Base-by-base conservation (phyloP, 2,113 vertebrate genomes). In the Panthera leo region DNA sequence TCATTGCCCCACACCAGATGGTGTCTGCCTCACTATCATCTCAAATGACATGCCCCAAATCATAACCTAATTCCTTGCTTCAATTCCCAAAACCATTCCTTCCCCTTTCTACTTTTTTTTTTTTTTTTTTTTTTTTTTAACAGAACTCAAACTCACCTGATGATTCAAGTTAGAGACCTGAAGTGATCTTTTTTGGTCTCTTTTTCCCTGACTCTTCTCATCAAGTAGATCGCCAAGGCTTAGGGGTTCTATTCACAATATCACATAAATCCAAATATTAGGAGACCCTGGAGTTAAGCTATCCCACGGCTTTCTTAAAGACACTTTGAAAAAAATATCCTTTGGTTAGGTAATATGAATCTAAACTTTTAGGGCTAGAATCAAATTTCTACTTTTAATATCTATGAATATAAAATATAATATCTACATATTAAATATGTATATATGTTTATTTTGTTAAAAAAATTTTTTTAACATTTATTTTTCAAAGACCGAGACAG, bases 251-350 rank as follows among this genome's bases (percentile, higher is more conserved):
- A 70, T 0, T 29, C 48, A 61, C 25, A 95, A 21, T 85, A 34
- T 31, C 55, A 53, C 6, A 12, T 45, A 45, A 65, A 75, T 76
- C 23, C 65, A 96, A 75, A 88, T 79, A 55, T 7, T 48, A 90
- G 76, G 36, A 73, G 42, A 70, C 5, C 5, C 0, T 75, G 0
- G 51, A 86, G 51, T 36, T 93, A 71, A 90, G 27, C 63, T 36
- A 7, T 58, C 51, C 45, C 29, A 91, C 70, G 83, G 6, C 61
- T 95, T 97, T 85, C 36, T 18, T 82, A 68, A 94, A 96, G 70
- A 58, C 34, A 21, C 82, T 90, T 51, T 53, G 5, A 39, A 10
- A 67, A 73, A 76, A 63, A 89, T 19, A 34, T 31, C 61, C 11
- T 82, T 85, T 85, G 45, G 67, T 53, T 91, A 53, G 19, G 45